Percentiles rank a stretch among this genome's conserved stretches.
phyloP scores from a whole-genome alignment of 1,140 invertebrate genomes.

The Homalodisca vitripennis region DNA sequence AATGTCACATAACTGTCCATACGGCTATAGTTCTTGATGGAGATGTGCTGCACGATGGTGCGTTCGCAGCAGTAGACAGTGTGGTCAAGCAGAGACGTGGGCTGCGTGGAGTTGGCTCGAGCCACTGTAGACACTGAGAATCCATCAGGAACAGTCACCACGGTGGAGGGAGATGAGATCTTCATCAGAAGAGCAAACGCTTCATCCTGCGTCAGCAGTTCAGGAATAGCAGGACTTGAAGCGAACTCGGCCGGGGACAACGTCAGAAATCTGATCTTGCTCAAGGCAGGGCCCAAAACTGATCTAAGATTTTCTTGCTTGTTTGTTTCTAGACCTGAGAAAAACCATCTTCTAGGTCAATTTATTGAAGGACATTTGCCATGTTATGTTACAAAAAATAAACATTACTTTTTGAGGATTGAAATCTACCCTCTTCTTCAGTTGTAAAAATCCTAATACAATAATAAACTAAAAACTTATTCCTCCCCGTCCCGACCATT shows the following conservation, averaged over 20 bases:
- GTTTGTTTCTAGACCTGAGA: constrained; percentile 24
- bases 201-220: constrained; percentile 68
- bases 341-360: neutral
- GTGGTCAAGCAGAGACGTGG: constrained; percentile 3
- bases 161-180: constrained; percentile 61
- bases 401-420: too few relatives aligned
- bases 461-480: too few relatives aligned
- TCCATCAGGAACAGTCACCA: constrained; percentile 60
- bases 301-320: constrained; percentile 49
- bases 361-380: too few relatives aligned
- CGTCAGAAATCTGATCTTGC: constrained; percentile 72
- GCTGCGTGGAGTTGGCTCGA: constrained; percentile 1
- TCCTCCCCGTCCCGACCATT: too few relatives aligned
- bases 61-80: constrained; percentile 14
- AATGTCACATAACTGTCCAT: constrained; percentile 29
- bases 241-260: constrained; percentile 77
- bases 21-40: constrained; percentile 42
- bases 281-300: constrained; percentile 57
- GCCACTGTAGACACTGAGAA: constrained; percentile 54
- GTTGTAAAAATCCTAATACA: too few relatives aligned
- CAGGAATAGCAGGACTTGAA: constrained; percentile 69
- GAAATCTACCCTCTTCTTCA: too few relatives aligned
- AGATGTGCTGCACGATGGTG: constrained; percentile 35
- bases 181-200: constrained; percentile 78
- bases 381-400: too few relatives aligned